phyloP scores from a whole-genome alignment of 2,113 vertebrate species.

The Scytalopus superciliaris region DNA sequence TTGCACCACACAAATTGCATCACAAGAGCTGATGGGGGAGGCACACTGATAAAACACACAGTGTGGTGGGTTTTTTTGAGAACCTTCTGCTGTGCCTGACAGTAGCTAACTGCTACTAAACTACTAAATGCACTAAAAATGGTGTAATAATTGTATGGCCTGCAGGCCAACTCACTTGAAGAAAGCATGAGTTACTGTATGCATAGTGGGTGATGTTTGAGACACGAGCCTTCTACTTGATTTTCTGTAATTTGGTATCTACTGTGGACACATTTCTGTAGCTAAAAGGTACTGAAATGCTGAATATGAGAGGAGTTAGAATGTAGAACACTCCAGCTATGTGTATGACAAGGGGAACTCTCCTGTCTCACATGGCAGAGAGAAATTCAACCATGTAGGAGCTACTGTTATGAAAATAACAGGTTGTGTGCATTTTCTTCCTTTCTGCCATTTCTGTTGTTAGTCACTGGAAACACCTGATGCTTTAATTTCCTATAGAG shows the following conservation, averaged over 20 bases:
- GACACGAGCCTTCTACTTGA: not conserved
- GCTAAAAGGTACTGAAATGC: not conserved
- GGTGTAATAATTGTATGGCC: not conserved
- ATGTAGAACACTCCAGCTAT: not conserved
- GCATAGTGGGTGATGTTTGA: not conserved
- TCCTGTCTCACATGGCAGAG: not conserved
- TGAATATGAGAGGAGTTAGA: not conserved
- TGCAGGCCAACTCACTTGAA: not conserved
- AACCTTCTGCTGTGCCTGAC: not conserved
- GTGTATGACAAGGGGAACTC: not conserved
- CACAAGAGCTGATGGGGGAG: not conserved
- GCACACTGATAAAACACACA: not conserved
- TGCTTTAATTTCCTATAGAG: not conserved
- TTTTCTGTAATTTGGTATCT: not conserved
- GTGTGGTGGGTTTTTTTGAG: fast-evolving
- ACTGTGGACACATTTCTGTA: not conserved
- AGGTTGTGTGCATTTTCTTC: not conserved
- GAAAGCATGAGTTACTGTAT: not conserved
- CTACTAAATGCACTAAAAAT: not conserved
- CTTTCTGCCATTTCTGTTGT: not conserved
- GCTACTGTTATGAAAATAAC: not conserved
- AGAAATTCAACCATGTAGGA: not conserved
- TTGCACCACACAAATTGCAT: not conserved
- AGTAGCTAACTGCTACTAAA: not conserved
- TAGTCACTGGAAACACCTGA: not conserved